Conservation (phyloP, 2,888 invertebrate species). For the Nasonovia ribisnigri region DNA sequence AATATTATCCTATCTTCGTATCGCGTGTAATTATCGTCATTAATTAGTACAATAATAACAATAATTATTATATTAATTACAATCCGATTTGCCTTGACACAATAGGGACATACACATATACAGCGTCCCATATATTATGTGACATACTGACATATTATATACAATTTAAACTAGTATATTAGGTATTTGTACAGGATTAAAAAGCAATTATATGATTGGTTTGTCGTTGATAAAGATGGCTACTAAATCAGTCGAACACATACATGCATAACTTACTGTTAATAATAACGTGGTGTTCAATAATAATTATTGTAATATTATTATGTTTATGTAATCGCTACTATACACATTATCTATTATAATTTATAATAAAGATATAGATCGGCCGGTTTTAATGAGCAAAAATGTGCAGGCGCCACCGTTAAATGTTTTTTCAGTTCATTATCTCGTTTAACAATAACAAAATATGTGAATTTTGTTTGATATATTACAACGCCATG, state of each 20-base stretch:
- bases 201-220: conserved; percentile 5
- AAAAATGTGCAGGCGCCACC: not conserved
- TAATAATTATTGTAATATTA: not conserved
- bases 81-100: conserved; percentile 35
- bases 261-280: too few species aligned
- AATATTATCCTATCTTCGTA: not conserved
- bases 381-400: not conserved
- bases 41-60: not conserved
- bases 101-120: not conserved
- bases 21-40: too few species aligned
- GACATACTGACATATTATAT: not conserved
- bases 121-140: not conserved
- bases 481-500: not conserved
- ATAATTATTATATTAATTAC: not conserved
- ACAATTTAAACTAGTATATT: not conserved
- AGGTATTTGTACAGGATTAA: not conserved
- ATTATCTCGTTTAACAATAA: not conserved
- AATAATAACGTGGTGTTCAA: not conserved
- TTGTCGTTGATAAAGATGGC: not conserved
- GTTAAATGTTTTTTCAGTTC: not conserved
- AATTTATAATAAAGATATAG: not conserved
- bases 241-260: not conserved
- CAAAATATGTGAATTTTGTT: not conserved
- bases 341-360: not conserved
- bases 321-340: too few species aligned